Conservation (phyloP, 2,797 vertebrate species). For the Muscicapa comitata region DNA sequence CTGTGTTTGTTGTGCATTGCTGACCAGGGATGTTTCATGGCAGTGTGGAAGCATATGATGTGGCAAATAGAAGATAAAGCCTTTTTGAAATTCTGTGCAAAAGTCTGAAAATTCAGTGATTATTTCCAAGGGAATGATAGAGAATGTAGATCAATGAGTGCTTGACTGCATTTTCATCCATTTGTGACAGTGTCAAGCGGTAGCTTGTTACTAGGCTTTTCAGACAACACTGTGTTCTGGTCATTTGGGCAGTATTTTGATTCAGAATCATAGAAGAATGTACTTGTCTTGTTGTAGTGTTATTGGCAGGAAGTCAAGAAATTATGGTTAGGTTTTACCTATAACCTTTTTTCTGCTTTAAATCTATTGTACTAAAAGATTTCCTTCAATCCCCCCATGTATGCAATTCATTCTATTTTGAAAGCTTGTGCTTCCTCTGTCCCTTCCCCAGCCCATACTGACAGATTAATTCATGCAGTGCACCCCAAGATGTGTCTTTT, state of each 20-base stretch:
- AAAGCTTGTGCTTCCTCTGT: neutral
- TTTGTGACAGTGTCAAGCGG: accelerated
- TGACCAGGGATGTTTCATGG: neutral
- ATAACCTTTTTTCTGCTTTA: neutral
- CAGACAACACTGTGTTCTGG: neutral
- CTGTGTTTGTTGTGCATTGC: neutral
- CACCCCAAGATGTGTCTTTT: neutral
- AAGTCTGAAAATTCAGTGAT: neutral
- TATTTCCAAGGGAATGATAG: neutral
- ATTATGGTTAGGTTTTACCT: neutral
- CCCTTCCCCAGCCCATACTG: neutral
- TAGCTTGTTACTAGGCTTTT: neutral
- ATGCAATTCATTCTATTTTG: neutral
- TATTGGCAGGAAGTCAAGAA: neutral
- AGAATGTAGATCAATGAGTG: neutral
- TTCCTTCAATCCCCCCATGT: neutral
- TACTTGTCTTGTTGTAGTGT: neutral
- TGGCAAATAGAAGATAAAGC: neutral
- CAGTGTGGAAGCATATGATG: neutral
- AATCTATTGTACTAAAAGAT: neutral
- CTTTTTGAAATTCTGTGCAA: neutral
- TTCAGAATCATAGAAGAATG: neutral
- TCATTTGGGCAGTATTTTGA: neutral
- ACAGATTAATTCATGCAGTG: neutral
- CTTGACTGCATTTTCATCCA: neutral